Base-by-base conservation (phyloP, 2,888 invertebrate genomes). In the Balanococcus diminutus region DNA sequence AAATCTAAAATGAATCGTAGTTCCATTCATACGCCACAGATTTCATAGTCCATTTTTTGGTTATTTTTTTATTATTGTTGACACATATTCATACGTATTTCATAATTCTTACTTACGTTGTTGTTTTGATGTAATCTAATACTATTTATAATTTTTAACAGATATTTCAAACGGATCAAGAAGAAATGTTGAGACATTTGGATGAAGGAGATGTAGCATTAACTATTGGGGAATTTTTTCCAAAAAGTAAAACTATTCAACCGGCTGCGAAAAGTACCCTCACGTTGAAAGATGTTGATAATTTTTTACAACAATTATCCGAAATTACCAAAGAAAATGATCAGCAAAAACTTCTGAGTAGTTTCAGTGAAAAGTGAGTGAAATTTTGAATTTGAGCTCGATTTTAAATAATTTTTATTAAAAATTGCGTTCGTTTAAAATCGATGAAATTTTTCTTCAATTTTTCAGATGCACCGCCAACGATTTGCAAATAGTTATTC, bases 181-280 rank as follows among this genome's bases (percentile, higher is more conserved):
- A 94, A 88, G 94, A 94, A 79, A 97, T 98, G 96, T 90, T 96
- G 9, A 93, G 94, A 88, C 94, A 97, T 90, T 91, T 98, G 88
- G 96, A 97, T 89, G 93, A 96, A 89, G 97, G 97, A 0, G 98
- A 98, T 90, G 93, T 98, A 1, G 96, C 97, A 0, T 95, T 96
- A 89, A 98, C 98, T 0, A 93, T 98, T 42, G 91, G 93, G 87
- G 90, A 92, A 86, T 96, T 95, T 90, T 97, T 95, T 90, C 93
- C 94, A 87, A 91, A 92, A 86, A 95, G 94, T 81, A 90, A 89
- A 31, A 90, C 91, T 67, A 88, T 92, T 11, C 91, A 91, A 87
- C 95, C 96, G 0, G 91, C 92, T 9, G 89, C 91, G 67, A 93
- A 94, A 88, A 96, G 96, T 89, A 91, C 90, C 0, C 90, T 98